Base-by-base conservation (phyloP, 2,113 vertebrate species). In the Oriolus oriolus region DNA sequence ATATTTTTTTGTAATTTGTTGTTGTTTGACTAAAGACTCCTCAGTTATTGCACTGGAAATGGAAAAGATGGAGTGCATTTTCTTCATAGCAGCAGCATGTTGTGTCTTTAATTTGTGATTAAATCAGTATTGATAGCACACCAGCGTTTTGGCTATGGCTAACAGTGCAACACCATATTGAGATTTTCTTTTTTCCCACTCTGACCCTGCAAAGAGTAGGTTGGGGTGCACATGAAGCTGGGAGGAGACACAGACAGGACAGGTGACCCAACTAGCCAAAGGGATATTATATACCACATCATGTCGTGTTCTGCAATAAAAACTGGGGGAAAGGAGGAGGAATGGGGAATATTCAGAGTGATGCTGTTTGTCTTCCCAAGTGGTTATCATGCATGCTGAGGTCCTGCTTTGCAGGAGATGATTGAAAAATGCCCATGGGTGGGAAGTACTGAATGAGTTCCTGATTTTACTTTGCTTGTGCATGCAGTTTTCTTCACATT, bases 321-420 rank as follows among this genome's bases (percentile, higher is more conserved):
- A 45, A 4, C 18, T 60, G 13, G 4, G 2, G 2, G 11, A 50
- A 50, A 73, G 18, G 22, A 76, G 8, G 11, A 64, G 6, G 13
- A 69, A 74, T 0, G 10, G 2, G 1, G 2, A 1, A 44, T 42
- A 17, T 52, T 78, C 7, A 31, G 11, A 42, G 13, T 31, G 23
- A 47, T 6, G 27, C 0, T 9, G 6, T 39, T 65, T 59, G 9
- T 81, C 44, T 87, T 73, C 39, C 22, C 16, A 73, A 47, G 15
- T 31, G 68, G 3, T 22, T 2, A 1, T 23, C 45, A 18, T 0
- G 0, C 1, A 0, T 49, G 11, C 16, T 70, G 31, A 69, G 60
- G 18, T 7, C 8, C 37, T 65, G 11, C 17, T 84, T 90, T 65
- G 9, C 22, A 69, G 14, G 11, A 56, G 1, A 3, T 39, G 7